These are phyloP conservation scores for Tapirus terrestris DNA, from an alignment of 2,113 vertebrate genomes.

Conservation along the genomic window DNA sequence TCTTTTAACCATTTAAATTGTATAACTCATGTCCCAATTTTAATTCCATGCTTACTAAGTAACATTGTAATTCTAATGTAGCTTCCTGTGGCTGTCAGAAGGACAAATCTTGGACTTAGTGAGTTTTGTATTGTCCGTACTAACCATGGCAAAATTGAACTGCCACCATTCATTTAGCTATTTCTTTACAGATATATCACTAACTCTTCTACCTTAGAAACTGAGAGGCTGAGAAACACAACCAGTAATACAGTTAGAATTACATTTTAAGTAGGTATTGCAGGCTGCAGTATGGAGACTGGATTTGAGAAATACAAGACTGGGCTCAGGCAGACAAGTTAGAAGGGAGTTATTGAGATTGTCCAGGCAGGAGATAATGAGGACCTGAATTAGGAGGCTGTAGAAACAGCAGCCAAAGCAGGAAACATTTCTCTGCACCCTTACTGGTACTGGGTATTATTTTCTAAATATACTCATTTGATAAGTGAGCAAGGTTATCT, in stretches of 20 bases:
- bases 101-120: not conserved
- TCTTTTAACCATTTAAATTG: slow-evolving; percentile 18
- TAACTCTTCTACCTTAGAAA: slow-evolving; percentile 13
- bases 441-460: not conserved
- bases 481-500: not conserved
- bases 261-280: slow-evolving; percentile 9
- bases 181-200: slow-evolving; percentile 12
- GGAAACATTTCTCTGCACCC: not conserved
- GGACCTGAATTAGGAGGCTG: not conserved
- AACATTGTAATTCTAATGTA: slow-evolving; percentile 37
- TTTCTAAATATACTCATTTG: slow-evolving; percentile 44
- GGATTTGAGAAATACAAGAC: slow-evolving; percentile 27
- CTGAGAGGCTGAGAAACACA: not conserved
- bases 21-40: slow-evolving; percentile 26
- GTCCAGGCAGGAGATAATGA: not conserved
- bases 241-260: slow-evolving; percentile 9
- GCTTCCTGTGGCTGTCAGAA: slow-evolving; percentile 22
- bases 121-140: slow-evolving; percentile 10
- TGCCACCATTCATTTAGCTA: not conserved
- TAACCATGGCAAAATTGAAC: slow-evolving; percentile 2
- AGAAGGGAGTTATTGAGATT: not conserved
- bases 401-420: not conserved
- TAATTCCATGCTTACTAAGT: slow-evolving; percentile 37
- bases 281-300: not conserved
- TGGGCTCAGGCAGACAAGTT: not conserved